Percentiles rank a stretch among this genome's conserved stretches.
Evolutionary conservation across 2,797 vertebrate species (phyloP).

Genomic region (Cygnus olor): DNA sequence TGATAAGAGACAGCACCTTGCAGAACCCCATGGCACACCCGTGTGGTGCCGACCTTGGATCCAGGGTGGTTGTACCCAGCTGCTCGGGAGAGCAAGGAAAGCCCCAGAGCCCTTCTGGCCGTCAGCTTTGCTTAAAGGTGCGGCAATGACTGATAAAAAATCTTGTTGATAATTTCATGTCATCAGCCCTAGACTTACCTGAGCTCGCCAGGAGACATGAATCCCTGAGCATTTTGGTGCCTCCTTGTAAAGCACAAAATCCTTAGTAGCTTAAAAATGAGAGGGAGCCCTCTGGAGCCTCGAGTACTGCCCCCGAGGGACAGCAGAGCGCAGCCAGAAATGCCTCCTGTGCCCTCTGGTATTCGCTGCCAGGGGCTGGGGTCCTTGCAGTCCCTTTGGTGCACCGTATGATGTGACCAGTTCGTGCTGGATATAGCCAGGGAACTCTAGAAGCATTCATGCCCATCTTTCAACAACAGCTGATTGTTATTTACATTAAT

Average conservation of each 20-base stretch:
- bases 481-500: not conserved
- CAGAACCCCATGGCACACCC: not conserved
- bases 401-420: accelerated
- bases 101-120: not conserved
- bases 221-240: not conserved
- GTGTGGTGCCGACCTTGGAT: accelerated
- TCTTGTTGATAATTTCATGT: not conserved
- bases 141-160: not conserved
- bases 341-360: not conserved
- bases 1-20: not conserved
- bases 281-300: not conserved
- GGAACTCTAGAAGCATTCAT: accelerated
- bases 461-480: accelerated
- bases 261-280: not conserved
- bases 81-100: not conserved
- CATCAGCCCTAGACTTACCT: not conserved
- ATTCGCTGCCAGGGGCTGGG: not conserved
- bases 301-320: accelerated
- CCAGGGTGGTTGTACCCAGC: not conserved
- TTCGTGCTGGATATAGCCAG: accelerated
- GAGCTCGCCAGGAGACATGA: not conserved
- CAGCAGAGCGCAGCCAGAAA: accelerated
- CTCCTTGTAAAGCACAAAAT: not conserved
- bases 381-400: not conserved
- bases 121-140: not conserved